Evolutionary conservation across 1,140 invertebrate genomes (phyloP), one percentile per base, ranked within the genome.

Genomic region (Conus betulinus): DNA sequence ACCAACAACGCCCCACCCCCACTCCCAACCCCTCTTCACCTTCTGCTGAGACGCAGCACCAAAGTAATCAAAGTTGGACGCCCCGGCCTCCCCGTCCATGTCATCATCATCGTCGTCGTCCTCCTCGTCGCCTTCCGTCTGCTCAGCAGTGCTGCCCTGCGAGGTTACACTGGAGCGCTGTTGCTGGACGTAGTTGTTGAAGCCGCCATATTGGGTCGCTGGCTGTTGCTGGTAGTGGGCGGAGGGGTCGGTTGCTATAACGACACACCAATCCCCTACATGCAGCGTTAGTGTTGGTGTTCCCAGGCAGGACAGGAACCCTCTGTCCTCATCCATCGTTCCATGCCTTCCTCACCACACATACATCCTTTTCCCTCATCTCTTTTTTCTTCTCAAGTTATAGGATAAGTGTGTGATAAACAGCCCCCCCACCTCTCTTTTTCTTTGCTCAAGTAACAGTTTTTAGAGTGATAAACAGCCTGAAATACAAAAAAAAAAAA

Each of bases 31-130:
- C 25, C 27, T 39, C 8, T 81, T 83, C 57, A 74, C 60, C 55
- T 86, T 53, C 23, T 52, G 63, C 25, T 86, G 84, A 51, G 84
- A n/a, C 23, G 90, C 90, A 79, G 91, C 91, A 52, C 90, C 89
- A 89, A 92, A 92, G 71, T 92, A 92, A 81, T 92, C 91, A 90
- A 92, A 92, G 15, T 85, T 57, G n/a, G 83, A 39, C 20, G 60
- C 63, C 78, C 87, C 85, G 17, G 87, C 81, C 23, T 88, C 89
- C 51, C 74, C 90, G 25, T 90, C 90, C 15, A 87, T 90, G 25
- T 79, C 87, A 78, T 90, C 88, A 39, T 90, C 91, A 39, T 84
- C 82, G n/a, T 60, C 82, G 25, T 60, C 78, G 88, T 84, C 60
- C 84, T 89, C 39, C 71, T 82, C 55, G 81, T 87, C 76, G 78